A percentile compares a stretch with the other conserved stretches of the same genome.
phyloP scores from a whole-genome alignment of 2,888 invertebrate genomes.

The Malacosoma neustria region DNA sequence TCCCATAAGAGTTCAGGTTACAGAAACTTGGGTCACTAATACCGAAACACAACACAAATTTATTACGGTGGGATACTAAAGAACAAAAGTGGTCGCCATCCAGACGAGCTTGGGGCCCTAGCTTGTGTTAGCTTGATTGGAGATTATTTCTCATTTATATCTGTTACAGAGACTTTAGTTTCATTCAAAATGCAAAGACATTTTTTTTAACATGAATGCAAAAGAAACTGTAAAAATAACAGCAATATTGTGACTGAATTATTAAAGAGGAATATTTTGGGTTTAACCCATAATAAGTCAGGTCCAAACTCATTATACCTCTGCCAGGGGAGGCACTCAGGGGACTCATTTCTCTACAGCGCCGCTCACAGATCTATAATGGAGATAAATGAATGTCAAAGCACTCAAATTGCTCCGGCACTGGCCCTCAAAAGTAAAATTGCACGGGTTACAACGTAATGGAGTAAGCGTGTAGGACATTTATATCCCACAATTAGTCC shows the following conservation, averaged over 20 bases:
- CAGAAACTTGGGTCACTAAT: too few relatives aligned
- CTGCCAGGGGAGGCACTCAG: conserved; percentile 23
- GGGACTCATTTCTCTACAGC: conserved; percentile 36
- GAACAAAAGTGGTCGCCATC: too few relatives aligned
- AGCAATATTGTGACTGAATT: conserved; percentile 11
- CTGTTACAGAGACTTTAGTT: too few relatives aligned
- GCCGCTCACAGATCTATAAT: conserved; percentile 48
- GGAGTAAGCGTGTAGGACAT: conserved; percentile 65
- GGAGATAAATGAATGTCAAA: conserved; percentile 71
- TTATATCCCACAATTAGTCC: conserved; percentile 58
- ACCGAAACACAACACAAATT: too few relatives aligned
- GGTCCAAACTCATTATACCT: conserved; percentile 1
- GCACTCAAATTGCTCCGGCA: conserved; percentile 48
- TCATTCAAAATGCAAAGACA: too few relatives aligned
- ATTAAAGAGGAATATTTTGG: conserved; percentile 14
- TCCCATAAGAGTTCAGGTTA: too few relatives aligned
- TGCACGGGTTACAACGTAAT: conserved; percentile 55
- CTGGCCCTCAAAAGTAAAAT: conserved; percentile 41
- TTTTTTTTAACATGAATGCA: too few relatives aligned
- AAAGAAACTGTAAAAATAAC: too few relatives aligned
- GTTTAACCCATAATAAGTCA: background rate
- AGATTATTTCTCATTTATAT: too few relatives aligned
- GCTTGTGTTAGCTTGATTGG: too few relatives aligned
- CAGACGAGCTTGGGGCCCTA: too few relatives aligned
- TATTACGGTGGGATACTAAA: too few relatives aligned